phyloP scores from a whole-genome alignment of 2,888 invertebrate species.

The Acleris sparsana region DNA sequence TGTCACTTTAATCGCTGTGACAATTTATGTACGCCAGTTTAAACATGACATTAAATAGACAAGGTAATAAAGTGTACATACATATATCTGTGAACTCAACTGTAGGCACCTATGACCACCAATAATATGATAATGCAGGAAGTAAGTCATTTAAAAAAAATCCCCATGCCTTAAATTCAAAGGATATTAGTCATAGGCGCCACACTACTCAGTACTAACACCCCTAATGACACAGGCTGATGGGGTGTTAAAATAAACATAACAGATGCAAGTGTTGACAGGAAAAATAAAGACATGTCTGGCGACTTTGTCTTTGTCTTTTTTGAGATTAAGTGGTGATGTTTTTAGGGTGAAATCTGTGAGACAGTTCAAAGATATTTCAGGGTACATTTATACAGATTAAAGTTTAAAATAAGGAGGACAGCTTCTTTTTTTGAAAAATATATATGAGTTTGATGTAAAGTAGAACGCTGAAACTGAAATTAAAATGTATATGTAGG shows the following conservation, averaged over 20 bases:
- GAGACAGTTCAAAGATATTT: background rate
- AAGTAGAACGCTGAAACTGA: no score
- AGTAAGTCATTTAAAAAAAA: no score
- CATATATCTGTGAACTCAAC: no score
- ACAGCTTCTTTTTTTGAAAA: background rate
- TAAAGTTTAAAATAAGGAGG: background rate
- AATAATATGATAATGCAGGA: no score
- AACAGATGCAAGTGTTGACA: slow-evolving; percentile 42
- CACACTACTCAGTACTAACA: slow-evolving; percentile 33
- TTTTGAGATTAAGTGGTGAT: slow-evolving; percentile 25
- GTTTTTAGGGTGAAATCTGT: slow-evolving; percentile 8
- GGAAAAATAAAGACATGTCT: slow-evolving; percentile 27
- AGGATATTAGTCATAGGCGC: slow-evolving; percentile 31
- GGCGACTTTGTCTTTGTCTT: slow-evolving; percentile 14
- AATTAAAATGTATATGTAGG: no score
- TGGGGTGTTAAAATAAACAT: slow-evolving; percentile 45
- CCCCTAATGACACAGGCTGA: slow-evolving; percentile 33
- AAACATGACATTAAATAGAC: no score
- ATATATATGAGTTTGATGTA: no score
- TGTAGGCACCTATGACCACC: no score
- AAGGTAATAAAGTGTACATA: no score
- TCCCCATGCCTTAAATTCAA: background rate
- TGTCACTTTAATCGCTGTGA: no score
- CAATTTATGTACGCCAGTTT: no score
- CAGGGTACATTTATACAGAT: slow-evolving; percentile 4